Evolutionary conservation across 2,113 vertebrate genomes (phyloP).

Genomic region (Pimephales promelas): DNA sequence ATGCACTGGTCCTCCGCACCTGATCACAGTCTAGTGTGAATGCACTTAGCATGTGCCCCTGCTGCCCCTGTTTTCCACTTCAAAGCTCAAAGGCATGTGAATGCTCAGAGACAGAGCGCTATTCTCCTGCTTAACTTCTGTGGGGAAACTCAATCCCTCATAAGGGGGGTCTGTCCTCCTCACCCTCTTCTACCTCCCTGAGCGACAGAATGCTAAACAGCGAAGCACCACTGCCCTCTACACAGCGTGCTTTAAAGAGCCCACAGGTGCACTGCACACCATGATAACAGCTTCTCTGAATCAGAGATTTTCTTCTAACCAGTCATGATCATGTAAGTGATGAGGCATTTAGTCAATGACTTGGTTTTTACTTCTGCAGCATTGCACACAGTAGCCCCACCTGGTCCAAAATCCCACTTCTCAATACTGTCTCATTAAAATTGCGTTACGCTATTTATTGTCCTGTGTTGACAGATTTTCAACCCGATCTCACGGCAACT

Average conservation of each 20-base stretch:
- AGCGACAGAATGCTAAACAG: constrained; percentile 6
- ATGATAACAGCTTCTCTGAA: not conserved
- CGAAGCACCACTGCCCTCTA: not conserved
- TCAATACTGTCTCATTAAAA: not conserved
- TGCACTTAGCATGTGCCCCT: constrained; percentile 31
- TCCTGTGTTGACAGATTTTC: too few relatives aligned
- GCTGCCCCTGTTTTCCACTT: constrained; percentile 36
- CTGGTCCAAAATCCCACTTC: not conserved
- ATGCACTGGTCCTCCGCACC: not conserved
- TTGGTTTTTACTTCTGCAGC: not conserved
- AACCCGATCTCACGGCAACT: too few relatives aligned
- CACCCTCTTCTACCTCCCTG: constrained; percentile 6
- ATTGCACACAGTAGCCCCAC: not conserved
- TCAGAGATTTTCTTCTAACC: not conserved
- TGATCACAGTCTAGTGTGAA: constrained; percentile 13
- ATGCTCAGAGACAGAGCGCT: constrained; percentile 25
- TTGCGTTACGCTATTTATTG: not conserved
- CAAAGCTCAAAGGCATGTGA: constrained; percentile 41
- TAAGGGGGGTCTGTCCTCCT: constrained; percentile 12
- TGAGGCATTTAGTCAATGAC: not conserved
- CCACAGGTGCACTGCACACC: not conserved
- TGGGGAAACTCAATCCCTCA: constrained; percentile 5
- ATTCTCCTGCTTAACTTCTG: constrained; percentile 15
- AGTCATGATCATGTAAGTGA: not conserved
- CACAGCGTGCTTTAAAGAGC: not conserved